Conservation (phyloP, 1,140 invertebrate genomes). For the Aphaenogaster rudis region DNA sequence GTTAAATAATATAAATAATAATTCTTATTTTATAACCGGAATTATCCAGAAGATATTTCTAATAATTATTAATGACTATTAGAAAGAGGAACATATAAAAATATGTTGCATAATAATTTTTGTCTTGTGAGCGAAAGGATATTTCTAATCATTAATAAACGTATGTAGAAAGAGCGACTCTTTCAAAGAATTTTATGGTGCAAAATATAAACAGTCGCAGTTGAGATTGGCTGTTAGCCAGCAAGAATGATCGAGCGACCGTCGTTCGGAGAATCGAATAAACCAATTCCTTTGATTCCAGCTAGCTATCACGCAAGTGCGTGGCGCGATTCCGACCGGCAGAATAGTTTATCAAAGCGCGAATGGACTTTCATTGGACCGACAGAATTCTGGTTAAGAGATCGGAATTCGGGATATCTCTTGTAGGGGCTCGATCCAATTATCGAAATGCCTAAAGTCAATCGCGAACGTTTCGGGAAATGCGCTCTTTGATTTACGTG, state of each 20-base stretch:
- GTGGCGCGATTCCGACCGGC: not conserved
- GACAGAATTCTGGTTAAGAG: constrained; percentile 6
- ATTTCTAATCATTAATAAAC: not conserved
- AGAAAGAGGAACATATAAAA: not conserved
- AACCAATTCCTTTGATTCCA: constrained; percentile 54
- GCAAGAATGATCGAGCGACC: constrained; percentile 34
- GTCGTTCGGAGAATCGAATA: constrained; percentile 53
- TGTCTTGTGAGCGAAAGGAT: not conserved
- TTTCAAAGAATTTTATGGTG: constrained; percentile 18
- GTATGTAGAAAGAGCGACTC: not conserved
- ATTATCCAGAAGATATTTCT: not conserved
- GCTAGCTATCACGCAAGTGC: constrained; percentile 23
- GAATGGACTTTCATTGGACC: constrained; percentile 12
- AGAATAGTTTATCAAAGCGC: constrained; percentile 37
- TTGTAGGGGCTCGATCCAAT: not conserved
- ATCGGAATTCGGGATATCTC: constrained; percentile 13
- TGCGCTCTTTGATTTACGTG: not conserved
- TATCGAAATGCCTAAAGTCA: not conserved
- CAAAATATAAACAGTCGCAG: constrained; percentile 9
- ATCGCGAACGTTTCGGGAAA: constrained; percentile 10
- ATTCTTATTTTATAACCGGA: not conserved
- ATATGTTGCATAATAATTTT: not conserved
- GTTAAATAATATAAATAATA: not conserved
- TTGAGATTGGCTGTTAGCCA: constrained; percentile 18
- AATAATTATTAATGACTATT: not conserved